Base-by-base conservation (phyloP, 2,113 vertebrate genomes). In the Gallinago undulata region DNA sequence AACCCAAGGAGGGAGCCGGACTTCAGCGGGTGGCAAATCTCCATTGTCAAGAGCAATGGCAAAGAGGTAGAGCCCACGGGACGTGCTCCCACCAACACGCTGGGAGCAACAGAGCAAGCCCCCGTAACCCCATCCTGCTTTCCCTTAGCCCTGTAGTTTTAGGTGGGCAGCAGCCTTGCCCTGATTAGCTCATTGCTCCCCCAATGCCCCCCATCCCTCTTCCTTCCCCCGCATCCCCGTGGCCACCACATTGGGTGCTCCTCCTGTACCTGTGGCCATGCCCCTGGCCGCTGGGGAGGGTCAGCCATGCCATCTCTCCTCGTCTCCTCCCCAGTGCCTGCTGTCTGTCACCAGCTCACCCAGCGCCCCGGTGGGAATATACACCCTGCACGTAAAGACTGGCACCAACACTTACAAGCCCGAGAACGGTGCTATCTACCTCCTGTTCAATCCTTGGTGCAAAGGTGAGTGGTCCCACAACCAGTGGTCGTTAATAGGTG, bases 371-470 rank as follows among this genome's bases (percentile, higher is more conserved):
- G 93, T 98, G 90, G 98, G 98, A 82, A 97, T 73, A 86, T 98
- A 98, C 79, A 50, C 8, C 6, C 55, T 98, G 76, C 41, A 43
- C 0, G 85, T 98, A 81, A 97, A 97, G 91, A 93, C 85, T 12
- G 93, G 76, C 11, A 15, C 39, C 18, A 66, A 80, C 19, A 13
- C 62, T 25, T 97, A 97, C 55, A 70, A 60, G 18, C 77, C 93
- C 1, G 68, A 91, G 31, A 48, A 94, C 0, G 37, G 63, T 11
- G 9, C 62, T 5, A 5, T 98, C 88, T 98, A 97, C 50, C 33
- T 98, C 27, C 63, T 98, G 74, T 98, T 98, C 97, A 98, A 98
- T 47, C 97, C 98, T 19, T 98, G 98, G 98, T 98, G 98, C 6
- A 5, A 97, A 98, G 97, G 97, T 98, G 55, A 72, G 87, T 60